Conservation (phyloP, 2,797 vertebrate species). For the Mormyrus proboscirostris region DNA sequence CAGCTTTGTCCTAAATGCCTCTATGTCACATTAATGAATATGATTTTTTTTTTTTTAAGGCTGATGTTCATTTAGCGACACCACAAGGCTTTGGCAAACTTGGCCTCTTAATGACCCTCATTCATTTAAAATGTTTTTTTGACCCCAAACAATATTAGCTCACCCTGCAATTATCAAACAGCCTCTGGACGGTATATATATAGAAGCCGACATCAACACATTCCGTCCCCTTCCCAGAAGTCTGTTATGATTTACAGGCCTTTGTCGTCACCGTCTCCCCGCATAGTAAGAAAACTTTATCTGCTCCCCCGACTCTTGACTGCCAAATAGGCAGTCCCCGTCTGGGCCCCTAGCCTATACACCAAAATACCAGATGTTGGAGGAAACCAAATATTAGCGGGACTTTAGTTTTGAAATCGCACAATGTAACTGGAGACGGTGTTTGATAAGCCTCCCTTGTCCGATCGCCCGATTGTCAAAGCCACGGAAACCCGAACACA, state of each 20-base stretch:
- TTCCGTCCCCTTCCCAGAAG: neutral
- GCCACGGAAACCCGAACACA: neutral
- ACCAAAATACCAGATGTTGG: constrained; percentile 23
- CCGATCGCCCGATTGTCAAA: neutral
- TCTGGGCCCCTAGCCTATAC: neutral
- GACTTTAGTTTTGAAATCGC: constrained; percentile 2
- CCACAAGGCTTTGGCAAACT: neutral
- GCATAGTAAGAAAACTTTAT: neutral
- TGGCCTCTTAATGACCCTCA: neutral
- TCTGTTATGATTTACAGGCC: constrained; percentile 50
- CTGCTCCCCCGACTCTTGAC: neutral
- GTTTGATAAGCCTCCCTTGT: constrained; percentile 1
- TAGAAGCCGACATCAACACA: neutral
- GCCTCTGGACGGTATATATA: neutral
- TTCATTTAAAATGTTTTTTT: neutral
- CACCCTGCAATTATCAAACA: neutral
- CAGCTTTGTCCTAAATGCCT: neutral
- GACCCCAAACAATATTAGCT: neutral
- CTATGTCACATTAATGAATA: neutral
- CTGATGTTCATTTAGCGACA: neutral
- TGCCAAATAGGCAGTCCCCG: neutral
- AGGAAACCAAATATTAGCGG: constrained; percentile 17
- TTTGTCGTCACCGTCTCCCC: constrained; percentile 1
- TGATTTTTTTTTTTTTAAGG: neutral
- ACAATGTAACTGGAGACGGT: constrained; percentile 11